phyloP scores from a whole-genome alignment of 2,797 vertebrate genomes.

The Gymnodraco acuticeps region DNA sequence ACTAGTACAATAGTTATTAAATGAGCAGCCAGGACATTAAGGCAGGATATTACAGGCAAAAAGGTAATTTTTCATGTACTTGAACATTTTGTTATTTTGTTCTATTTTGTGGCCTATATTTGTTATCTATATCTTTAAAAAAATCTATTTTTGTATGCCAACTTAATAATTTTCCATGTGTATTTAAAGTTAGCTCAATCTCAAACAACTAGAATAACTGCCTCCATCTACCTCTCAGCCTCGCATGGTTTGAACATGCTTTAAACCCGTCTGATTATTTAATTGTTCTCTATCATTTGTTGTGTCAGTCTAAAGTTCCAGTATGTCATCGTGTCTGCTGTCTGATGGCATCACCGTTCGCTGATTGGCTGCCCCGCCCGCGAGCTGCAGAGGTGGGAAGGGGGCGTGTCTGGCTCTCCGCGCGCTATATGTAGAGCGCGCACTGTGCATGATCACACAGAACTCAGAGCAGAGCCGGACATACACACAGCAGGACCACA shows the following conservation, averaged over 20 bases:
- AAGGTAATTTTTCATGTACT: no score
- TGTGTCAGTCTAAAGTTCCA: slow-evolving; percentile 66
- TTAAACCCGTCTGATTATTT: background rate
- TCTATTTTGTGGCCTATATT: no score
- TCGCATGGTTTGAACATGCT: background rate
- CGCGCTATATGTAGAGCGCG: slow-evolving; percentile 77
- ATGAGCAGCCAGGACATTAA: no score
- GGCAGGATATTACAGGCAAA: no score
- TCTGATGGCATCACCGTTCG: slow-evolving; percentile 56
- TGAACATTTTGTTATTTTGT: no score
- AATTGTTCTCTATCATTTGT: background rate
- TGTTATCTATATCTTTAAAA: no score
- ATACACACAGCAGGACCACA: background rate
- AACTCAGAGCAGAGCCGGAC: slow-evolving; percentile 51
- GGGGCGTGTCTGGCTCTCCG: slow-evolving; percentile 67
- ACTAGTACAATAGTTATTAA: no score
- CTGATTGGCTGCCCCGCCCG: slow-evolving; percentile 77
- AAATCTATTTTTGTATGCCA: no score
- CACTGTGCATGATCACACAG: slow-evolving; percentile 34
- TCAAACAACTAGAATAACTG: no score
- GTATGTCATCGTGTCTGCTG: slow-evolving; percentile 73
- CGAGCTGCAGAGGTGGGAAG: slow-evolving; percentile 61
- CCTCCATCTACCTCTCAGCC: background rate
- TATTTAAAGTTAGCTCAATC: background rate
- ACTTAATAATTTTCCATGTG: background rate